Evolutionary conservation across 2,113 vertebrate genomes (phyloP).

Genomic region (Erythrolamprus reginae): DNA sequence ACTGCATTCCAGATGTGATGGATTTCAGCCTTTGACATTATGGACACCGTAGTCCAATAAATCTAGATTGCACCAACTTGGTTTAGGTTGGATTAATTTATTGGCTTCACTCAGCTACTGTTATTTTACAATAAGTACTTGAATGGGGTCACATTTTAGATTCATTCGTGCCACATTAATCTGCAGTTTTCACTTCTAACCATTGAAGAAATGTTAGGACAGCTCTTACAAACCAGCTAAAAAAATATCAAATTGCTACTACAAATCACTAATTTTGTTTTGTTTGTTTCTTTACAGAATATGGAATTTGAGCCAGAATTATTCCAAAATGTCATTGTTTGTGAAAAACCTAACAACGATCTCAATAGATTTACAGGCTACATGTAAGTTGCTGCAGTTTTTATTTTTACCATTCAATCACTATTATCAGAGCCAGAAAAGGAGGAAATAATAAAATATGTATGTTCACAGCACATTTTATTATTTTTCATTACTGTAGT

Average conservation of each 20-base stretch:
- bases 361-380: conserved; percentile 91
- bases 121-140: neutral
- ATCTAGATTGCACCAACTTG: neutral
- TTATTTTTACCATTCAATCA: neutral
- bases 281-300: conserved; percentile 54
- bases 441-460: neutral
- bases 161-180: neutral
- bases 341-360: conserved; percentile 86
- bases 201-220: neutral
- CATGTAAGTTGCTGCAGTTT: conserved; percentile 68
- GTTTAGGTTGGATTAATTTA: neutral
- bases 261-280: conserved; percentile 7
- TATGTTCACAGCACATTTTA: neutral
- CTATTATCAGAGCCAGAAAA: neutral
- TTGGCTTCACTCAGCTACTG: neutral
- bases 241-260: neutral
- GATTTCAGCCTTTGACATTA: neutral
- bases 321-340: conserved; percentile 78
- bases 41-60: neutral
- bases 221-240: neutral
- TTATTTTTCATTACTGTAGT: neutral
- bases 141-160: neutral
- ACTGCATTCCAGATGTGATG: neutral
- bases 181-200: neutral
- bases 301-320: conserved; percentile 70